Base-by-base conservation (phyloP, 2,888 invertebrate species). In the Sarcophaga carnaria region DNA sequence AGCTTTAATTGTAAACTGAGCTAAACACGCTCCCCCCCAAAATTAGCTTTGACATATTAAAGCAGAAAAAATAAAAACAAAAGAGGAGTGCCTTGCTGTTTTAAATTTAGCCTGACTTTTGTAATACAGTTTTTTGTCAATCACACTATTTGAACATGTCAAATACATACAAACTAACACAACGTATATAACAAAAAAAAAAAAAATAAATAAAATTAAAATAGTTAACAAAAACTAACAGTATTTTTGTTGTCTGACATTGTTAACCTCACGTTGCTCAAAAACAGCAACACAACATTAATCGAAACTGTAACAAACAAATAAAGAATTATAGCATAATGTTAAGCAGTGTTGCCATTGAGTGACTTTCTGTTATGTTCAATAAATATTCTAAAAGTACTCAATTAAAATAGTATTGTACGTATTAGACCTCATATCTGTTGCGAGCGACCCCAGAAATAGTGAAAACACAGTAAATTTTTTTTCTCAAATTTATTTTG, bases 231-330 rank as follows among this genome's bases (percentile, higher is more conserved):
- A 37, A 60, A 71, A 77, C 62, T 62, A 78, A 82, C 60, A 60
- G 78, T 70, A 54, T 72, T 83, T 80, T 83, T 75, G 74, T 47
- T 75, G 60, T 62, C 64, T 85, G 82, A 82, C 78, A 75, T 85
- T 76, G 72, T 83, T 83, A 80, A 69, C 86, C 86, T 80, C 80
- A 80, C 76, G 72, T 86, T 83, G 83, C 80, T 60, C 69, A 83
- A 77, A 80, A 80, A 72, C 47, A 66, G 59, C n/a, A 63, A 71
- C 37, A 25, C 10, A 6, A 12, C 69, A 70, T 67, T 78, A 66
- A 62, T 71, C 45, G 69, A 77, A 86, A 83, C 77, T 86, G 86
- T 86, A 86, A 77, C 83, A 86, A 12, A 54, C 11, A 63, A 64
- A 76, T 54, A 54, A 12, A 54, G 54, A 12, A 54, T 54, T 49